Evolutionary conservation across 1,140 invertebrate species (phyloP), one percentile per base, ranked within the genome.

Genomic region (Tetraneura akinire): DNA sequence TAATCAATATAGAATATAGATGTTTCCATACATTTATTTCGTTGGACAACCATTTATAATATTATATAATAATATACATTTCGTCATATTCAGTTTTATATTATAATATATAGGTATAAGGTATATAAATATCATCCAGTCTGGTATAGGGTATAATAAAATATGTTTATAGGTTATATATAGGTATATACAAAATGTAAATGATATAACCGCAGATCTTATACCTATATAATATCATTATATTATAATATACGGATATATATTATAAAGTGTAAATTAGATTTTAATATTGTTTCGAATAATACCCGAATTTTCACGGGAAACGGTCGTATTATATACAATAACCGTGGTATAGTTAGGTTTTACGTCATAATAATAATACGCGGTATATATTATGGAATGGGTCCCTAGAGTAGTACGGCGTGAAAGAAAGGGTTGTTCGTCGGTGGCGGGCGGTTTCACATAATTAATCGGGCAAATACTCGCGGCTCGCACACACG

Each of bases 391-490:
- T 57, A 23, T 49, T 32, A 64, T 18, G n/a, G 32, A 21, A 3
- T 13, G 62, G 62, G 32, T 68, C 37, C 10, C 37, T 9, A 1
- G n/a, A 23, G 45, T 47, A 10, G 37, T 14, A 14, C 10, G 18
- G n/a, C 21, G 32, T 23, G n/a, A 23, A 68, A 21, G n/a, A 68
- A 68, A 45, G 64, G 64, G 64, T 68, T 21, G 29, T 0, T 2
- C 9, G 21, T 10, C 21, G 23, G 29, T 0, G 21, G 45, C 23
- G 66, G 66, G 66, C 1, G 45, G 66, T 70, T 70, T 70, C 66
- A n/a, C 45, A 49, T 70, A 49, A 70, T 70, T 70, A 70, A 70
- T 49, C 66, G 45, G 14, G 45, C 11, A 49, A 68, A 68, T 45
- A 68, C n/a, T n/a, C n/a, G n/a, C 37, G 14, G 6, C 53, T 37